phyloP scores from a whole-genome alignment of 92 coral and sea anemone species.

The Bergia sp. region DNA sequence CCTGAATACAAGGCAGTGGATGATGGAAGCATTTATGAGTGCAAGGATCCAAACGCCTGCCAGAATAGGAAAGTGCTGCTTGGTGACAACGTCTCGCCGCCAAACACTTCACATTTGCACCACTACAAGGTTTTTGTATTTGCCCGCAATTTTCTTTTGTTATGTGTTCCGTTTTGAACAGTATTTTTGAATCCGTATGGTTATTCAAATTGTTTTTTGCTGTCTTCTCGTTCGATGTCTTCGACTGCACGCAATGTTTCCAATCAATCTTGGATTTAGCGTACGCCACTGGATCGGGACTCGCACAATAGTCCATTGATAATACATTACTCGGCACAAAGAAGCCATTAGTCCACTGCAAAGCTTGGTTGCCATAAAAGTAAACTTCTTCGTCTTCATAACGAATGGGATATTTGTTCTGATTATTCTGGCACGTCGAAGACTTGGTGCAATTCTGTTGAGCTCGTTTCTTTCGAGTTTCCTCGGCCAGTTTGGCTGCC shows the following conservation, averaged over 20 bases:
- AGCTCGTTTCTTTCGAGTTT: constrained; percentile 1
- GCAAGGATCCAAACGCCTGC: constrained; percentile 14
- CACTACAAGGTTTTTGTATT: not conserved
- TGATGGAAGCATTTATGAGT: not conserved
- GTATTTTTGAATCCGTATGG: not conserved
- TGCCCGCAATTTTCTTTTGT: not conserved
- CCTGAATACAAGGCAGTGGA: constrained; percentile 19
- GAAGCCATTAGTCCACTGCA: not conserved
- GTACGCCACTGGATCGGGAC: not conserved
- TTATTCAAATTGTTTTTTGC: not conserved
- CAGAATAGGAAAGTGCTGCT: not conserved
- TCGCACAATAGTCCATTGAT: not conserved
- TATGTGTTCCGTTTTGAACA: not conserved
- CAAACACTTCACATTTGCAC: not conserved
- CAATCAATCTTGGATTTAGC: not conserved
- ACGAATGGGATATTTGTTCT: not conserved
- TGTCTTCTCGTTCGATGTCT: not conserved
- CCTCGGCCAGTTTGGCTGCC: constrained; percentile 28
- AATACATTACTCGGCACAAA: constrained; percentile 8
- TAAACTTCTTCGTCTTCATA: not conserved
- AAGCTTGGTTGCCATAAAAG: not conserved
- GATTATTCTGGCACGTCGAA: not conserved
- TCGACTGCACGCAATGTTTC: not conserved
- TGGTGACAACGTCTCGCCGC: not conserved
- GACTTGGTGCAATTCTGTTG: not conserved